phyloP scores from a whole-genome alignment of 2,113 vertebrate genomes.

The Chascanopsetta lugubris region DNA sequence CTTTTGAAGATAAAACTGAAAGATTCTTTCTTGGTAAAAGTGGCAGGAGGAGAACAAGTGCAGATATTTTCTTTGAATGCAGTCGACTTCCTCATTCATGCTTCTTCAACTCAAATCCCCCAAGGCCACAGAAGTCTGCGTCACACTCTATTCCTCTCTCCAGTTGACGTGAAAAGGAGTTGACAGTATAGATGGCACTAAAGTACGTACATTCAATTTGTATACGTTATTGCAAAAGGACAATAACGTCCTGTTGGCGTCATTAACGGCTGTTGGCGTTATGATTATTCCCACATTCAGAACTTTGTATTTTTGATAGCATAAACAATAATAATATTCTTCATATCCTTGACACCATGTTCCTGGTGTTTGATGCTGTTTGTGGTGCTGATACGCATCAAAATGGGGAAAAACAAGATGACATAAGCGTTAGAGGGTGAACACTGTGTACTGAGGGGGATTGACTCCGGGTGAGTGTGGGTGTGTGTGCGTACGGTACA shows the following conservation, averaged over 20 bases:
- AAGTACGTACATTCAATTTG: not conserved
- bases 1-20: too few species aligned
- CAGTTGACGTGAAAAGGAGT: not conserved
- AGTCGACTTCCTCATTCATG: not conserved
- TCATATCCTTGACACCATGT: slow-evolving; percentile 31
- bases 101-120: not conserved
- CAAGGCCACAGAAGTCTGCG: not conserved
- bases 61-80: not conserved
- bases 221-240: not conserved
- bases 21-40: too few species aligned
- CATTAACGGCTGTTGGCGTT: not conserved
- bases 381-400: slow-evolving; percentile 21
- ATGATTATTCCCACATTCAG: not conserved
- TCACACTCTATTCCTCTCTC: not conserved
- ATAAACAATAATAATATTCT: slow-evolving; percentile 4
- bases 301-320: slow-evolving; percentile 27
- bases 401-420: slow-evolving; percentile 42
- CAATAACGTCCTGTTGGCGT: too few species aligned
- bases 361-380: slow-evolving; percentile 3
- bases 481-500: too few species aligned
- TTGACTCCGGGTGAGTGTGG: not conserved
- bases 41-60: too few species aligned
- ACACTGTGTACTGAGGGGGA: slow-evolving; percentile 13
- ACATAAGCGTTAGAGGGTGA: slow-evolving; percentile 18
- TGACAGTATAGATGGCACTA: not conserved